Percentiles rank a stretch among this genome's conserved stretches.
Conservation (phyloP, 2,797 vertebrate species). For the Pipistrellus nathusii region DNA sequence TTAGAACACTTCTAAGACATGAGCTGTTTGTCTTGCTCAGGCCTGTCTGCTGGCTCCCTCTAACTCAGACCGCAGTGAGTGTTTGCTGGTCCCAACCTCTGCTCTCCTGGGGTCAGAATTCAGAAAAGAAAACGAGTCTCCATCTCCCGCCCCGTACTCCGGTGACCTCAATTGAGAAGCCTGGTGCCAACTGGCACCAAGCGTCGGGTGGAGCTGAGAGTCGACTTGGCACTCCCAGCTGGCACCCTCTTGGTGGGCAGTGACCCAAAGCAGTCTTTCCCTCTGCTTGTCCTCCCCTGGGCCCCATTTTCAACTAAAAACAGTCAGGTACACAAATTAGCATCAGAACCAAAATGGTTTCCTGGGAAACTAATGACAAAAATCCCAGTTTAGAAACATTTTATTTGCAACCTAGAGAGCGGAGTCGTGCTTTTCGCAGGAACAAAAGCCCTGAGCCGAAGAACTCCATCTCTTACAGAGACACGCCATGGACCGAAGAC, state of each 20-base stretch:
- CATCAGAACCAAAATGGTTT: conserved; percentile 75
- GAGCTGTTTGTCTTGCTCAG: conserved; percentile 78
- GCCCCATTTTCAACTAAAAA: conserved; percentile 69
- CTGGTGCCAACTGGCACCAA: conserved; percentile 66
- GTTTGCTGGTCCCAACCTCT: conserved; percentile 73
- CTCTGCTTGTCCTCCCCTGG: background rate
- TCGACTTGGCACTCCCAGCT: conserved; percentile 57
- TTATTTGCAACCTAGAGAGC: conserved; percentile 73
- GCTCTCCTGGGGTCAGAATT: conserved; percentile 66
- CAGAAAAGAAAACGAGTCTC: conserved; percentile 64
- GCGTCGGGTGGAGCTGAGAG: conserved; percentile 27
- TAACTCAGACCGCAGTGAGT: conserved; percentile 53
- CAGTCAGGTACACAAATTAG: conserved; percentile 76
- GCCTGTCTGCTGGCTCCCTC: conserved; percentile 71
- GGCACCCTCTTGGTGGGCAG: conserved; percentile 67
- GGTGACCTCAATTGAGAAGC: conserved; percentile 61
- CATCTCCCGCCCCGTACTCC: conserved; percentile 34
- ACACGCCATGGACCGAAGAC: conserved; percentile 53
- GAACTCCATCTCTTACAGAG: conserved; percentile 37
- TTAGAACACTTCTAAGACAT: conserved; percentile 69
- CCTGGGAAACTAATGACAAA: conserved; percentile 80
- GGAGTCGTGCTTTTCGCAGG: conserved; percentile 69
- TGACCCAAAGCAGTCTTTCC: conserved; percentile 56
- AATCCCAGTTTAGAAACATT: conserved; percentile 72
- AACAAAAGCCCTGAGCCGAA: conserved; percentile 60